Base-by-base conservation (phyloP, 2,797 vertebrate species). In the Dryobates pubescens region DNA sequence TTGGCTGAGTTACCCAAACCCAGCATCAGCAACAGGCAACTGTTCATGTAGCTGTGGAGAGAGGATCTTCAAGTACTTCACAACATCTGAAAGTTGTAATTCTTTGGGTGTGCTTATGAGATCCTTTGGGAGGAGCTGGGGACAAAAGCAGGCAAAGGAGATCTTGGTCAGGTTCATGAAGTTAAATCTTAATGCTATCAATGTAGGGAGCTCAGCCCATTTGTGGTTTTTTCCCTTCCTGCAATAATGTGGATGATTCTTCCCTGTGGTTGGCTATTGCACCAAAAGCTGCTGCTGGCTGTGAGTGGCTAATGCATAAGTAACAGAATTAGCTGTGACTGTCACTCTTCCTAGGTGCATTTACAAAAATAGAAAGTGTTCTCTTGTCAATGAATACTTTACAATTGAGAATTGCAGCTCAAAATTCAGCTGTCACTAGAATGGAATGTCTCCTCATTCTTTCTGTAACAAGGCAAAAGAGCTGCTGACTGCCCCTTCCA, bases 251-350 rank as follows among this genome's bases (percentile, higher is more conserved):
- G 38, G 4, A 12, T 72, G 6, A 1, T 0, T 23, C 80, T 69
- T 4, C 16, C 27, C 23, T 24, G 13, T 27, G n/a, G 32, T 36
- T 65, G 56, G 24, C 20, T 65, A 2, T 5, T 17, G 10, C 53
- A 49, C 70, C 8, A 62, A 24, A 71, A 75, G 10, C 36, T 83
- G 51, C 58, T 56, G 41, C 5, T 72, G 58, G 18, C 26, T 3
- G 1, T 17, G 19, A 53, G 13, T 7, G 9, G 5, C 13, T 62
- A 62, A 10, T 1, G 2, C 9, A 19, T 8, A 17, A 10, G 2
- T 17, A 73, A 45, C 2, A 63, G 29, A 65, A 59, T 58, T 69
- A 56, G n/a, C 32, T 86, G 24, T 49, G 64, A 29, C 12, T 3
- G 45, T 88, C 22, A 26, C 10, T 57, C 72, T 58, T 26, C 29